These are phyloP conservation scores for Ophonus ardosiacus DNA, from an alignment of 2,888 invertebrate genomes.

Conservation along the genomic window DNA sequence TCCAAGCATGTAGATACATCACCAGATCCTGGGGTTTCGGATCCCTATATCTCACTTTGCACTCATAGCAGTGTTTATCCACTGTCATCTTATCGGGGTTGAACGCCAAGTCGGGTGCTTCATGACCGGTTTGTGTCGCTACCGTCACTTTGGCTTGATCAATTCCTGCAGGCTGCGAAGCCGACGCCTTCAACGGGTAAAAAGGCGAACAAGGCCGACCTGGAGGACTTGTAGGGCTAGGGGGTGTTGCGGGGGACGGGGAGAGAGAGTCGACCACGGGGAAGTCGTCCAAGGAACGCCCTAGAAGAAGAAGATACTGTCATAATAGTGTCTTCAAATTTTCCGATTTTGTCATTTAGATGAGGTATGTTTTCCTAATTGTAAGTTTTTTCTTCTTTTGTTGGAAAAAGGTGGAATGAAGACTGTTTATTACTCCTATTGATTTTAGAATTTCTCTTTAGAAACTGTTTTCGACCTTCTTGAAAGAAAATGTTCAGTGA, in stretches of 20 bases:
- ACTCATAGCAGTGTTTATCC: slow-evolving; percentile 95
- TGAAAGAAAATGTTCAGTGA: no score
- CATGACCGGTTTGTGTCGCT: slow-evolving; percentile 91
- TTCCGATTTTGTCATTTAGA: no score
- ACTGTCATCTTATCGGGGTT: slow-evolving; percentile 85
- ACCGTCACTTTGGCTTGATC: slow-evolving; percentile 81
- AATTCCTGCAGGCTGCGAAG: slow-evolving; percentile 75
- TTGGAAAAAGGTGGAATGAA: no score
- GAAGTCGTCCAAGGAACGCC: slow-evolving; percentile 86
- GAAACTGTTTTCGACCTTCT: no score
- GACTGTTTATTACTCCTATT: no score
- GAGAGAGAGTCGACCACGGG: slow-evolving; percentile 79
- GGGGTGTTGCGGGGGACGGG: slow-evolving; percentile 73
- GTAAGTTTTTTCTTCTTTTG: no score
- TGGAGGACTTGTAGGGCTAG: slow-evolving; percentile 77
- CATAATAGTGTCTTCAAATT: no score
- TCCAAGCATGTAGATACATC: slow-evolving; percentile 98
- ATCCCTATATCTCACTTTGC: slow-evolving; percentile 93
- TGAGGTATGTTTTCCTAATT: no score
- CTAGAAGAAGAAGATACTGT: neutral
- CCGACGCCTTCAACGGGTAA: slow-evolving; percentile 64
- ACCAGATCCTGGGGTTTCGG: slow-evolving; percentile 94
- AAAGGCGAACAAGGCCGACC: slow-evolving; percentile 74
- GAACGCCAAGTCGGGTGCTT: slow-evolving; percentile 83
- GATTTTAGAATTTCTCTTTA: no score